A percentile compares a stretch with the other conserved stretches of the same genome.
Evolutionary conservation across 2,113 vertebrate genomes (phyloP).

Genomic region (Caranx melampygus): DNA sequence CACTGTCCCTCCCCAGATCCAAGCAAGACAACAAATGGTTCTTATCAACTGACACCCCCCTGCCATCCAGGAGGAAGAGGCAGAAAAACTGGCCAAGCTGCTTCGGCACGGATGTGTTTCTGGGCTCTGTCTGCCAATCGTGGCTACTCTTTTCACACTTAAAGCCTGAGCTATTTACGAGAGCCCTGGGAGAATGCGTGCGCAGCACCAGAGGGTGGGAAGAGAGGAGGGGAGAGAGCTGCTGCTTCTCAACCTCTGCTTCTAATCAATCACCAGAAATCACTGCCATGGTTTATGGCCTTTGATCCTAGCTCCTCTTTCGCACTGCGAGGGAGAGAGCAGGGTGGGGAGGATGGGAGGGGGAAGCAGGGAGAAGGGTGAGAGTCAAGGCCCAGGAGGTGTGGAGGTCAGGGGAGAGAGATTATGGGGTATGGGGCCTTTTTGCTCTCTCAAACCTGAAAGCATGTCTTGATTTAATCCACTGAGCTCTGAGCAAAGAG

Average conservation of each 20-base stretch:
- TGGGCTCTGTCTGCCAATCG: slow-evolving; percentile 74
- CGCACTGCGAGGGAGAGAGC: slow-evolving; percentile 73
- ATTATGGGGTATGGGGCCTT: slow-evolving; percentile 60
- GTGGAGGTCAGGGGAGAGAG: slow-evolving; percentile 79
- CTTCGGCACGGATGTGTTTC: slow-evolving; percentile 65
- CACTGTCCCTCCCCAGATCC: slow-evolving; percentile 77
- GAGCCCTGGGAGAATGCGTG: slow-evolving; percentile 69
- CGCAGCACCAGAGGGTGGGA: slow-evolving; percentile 73
- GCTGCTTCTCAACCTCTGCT: slow-evolving; percentile 88
- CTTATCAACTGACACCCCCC: slow-evolving; percentile 78
- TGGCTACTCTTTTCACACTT: slow-evolving; percentile 74
- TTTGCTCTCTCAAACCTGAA: slow-evolving; percentile 59
- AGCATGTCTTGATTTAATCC: slow-evolving; percentile 71
- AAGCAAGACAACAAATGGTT: slow-evolving; percentile 81
- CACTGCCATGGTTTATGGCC: slow-evolving; percentile 89
- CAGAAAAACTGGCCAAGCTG: slow-evolving; percentile 53
- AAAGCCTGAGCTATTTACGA: slow-evolving; percentile 74
- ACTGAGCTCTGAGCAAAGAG: slow-evolving; percentile 41
- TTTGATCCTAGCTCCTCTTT: slow-evolving; percentile 96
- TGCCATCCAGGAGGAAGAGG: slow-evolving; percentile 72
- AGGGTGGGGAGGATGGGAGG: slow-evolving; percentile 27
- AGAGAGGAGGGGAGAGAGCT: slow-evolving; percentile 63
- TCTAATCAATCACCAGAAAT: slow-evolving; percentile 96
- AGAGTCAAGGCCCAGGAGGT: slow-evolving; percentile 65
- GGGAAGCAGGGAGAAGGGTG: slow-evolving; percentile 57